These are phyloP conservation scores for Philereme vetulata DNA, from an alignment of 2,888 invertebrate genomes.

Conservation along the genomic window DNA sequence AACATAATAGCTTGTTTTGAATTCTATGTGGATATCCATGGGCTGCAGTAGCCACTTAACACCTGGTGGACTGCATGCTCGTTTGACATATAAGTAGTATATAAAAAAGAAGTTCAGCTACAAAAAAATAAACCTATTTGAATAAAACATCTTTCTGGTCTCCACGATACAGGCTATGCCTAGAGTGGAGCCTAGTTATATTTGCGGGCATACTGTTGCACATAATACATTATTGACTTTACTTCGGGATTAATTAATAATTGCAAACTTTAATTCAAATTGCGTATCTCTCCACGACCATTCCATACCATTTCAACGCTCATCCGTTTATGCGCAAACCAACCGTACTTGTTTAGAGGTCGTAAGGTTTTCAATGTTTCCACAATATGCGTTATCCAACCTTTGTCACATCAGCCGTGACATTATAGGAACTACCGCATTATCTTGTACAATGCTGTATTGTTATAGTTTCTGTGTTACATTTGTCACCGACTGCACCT, in stretches of 20 bases:
- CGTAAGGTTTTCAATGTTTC: slow-evolving; percentile 58
- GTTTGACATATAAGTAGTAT: too few species aligned
- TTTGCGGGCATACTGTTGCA: too few species aligned
- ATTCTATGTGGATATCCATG: too few species aligned
- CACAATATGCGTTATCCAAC: slow-evolving; percentile 60
- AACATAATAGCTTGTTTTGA: too few species aligned
- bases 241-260: background rate
- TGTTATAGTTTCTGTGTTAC: slow-evolving; percentile 46
- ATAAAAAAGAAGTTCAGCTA: too few species aligned
- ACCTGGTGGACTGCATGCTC: too few species aligned
- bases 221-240: too few species aligned
- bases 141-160: too few species aligned
- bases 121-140: too few species aligned
- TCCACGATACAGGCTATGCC: too few species aligned
- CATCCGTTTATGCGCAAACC: slow-evolving; percentile 32
- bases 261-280: background rate
- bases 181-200: too few species aligned
- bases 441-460: slow-evolving; percentile 47
- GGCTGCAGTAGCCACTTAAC: too few species aligned
- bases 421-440: slow-evolving; percentile 59
- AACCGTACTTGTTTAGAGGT: slow-evolving; percentile 48
- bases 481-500: slow-evolving; percentile 21
- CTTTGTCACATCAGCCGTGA: slow-evolving; percentile 61
- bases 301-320: slow-evolving; percentile 4
- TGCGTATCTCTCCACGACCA: background rate